Conservation (phyloP, 2,888 invertebrate species). For the Melieria omissa region DNA sequence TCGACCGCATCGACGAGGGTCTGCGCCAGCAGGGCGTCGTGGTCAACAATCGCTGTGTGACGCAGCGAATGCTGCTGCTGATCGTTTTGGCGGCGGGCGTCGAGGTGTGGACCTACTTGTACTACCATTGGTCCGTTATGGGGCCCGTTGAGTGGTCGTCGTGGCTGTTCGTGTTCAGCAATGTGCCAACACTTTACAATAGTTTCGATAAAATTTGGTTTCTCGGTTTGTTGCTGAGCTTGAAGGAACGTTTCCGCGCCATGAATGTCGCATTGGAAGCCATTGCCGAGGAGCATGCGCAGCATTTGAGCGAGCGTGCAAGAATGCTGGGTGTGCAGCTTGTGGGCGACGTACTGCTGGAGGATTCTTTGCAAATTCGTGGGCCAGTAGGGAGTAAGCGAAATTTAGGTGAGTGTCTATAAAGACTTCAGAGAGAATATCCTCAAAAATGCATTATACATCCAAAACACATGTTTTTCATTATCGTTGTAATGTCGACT, state of each 20-base stretch:
- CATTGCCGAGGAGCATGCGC: slow-evolving; percentile 54
- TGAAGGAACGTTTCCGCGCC: slow-evolving; percentile 61
- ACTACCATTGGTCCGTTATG: slow-evolving; percentile 53
- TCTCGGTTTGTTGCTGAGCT: slow-evolving; percentile 56
- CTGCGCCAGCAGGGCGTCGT: slow-evolving; percentile 56
- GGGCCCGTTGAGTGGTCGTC: slow-evolving; percentile 53
- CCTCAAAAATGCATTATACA: too few relatives aligned
- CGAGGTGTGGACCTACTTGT: slow-evolving; percentile 53
- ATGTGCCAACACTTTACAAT: slow-evolving; percentile 60
- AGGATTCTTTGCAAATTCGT: slow-evolving; percentile 46
- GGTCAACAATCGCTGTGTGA: slow-evolving; percentile 54
- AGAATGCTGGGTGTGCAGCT: background rate
- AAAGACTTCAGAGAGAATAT: too few relatives aligned
- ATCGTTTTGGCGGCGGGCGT: slow-evolving; percentile 50
- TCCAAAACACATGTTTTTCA: too few relatives aligned
- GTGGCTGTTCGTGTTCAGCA: slow-evolving; percentile 56
- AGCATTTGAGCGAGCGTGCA: background rate
- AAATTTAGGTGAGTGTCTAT: too few relatives aligned
- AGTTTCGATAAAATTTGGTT: slow-evolving; percentile 65
- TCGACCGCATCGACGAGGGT: slow-evolving; percentile 61
- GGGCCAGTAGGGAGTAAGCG: too few relatives aligned
- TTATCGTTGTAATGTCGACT: too few relatives aligned
- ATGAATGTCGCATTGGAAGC: slow-evolving; percentile 46
- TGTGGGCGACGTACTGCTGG: slow-evolving; percentile 35
- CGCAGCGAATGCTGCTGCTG: slow-evolving; percentile 52